These are phyloP conservation scores for Polydesmus complanatus DNA, from an alignment of 2,888 invertebrate genomes.

Conservation along the genomic window DNA sequence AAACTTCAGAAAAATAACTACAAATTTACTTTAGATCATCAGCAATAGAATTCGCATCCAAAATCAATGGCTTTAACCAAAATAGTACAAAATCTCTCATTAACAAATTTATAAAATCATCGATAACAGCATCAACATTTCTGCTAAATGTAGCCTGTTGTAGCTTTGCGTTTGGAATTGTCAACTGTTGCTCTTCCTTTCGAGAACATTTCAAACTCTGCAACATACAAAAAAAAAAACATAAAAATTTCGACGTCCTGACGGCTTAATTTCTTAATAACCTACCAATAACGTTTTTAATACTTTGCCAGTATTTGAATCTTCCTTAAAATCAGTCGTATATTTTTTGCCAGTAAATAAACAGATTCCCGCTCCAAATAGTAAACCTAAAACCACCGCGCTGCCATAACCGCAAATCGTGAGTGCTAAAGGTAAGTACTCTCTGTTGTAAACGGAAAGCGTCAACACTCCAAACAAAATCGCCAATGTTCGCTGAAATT, in stretches of 20 bases:
- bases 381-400: background rate
- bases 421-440: background rate
- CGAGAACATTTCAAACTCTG: background rate
- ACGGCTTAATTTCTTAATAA: no score
- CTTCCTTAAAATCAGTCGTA: background rate
- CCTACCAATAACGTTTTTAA: constrained; percentile 6
- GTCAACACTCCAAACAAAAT: background rate
- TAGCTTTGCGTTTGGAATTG: background rate
- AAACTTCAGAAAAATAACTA: no score
- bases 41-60: constrained; percentile 43
- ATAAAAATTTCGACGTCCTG: no score
- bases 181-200: background rate
- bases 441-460: background rate
- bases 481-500: background rate
- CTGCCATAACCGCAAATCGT: background rate
- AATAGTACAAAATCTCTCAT: constrained; percentile 62
- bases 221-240: background rate
- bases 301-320: background rate
- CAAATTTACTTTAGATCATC: constrained; percentile 29
- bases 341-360: constrained; percentile 4
- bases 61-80: constrained; percentile 58
- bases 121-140: constrained; percentile 40
- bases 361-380: background rate
- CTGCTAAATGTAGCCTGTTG: constrained; percentile 3
- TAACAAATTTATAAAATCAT: constrained; percentile 64